Conservation (phyloP, 2,888 invertebrate genomes). For the Neria commutata region DNA sequence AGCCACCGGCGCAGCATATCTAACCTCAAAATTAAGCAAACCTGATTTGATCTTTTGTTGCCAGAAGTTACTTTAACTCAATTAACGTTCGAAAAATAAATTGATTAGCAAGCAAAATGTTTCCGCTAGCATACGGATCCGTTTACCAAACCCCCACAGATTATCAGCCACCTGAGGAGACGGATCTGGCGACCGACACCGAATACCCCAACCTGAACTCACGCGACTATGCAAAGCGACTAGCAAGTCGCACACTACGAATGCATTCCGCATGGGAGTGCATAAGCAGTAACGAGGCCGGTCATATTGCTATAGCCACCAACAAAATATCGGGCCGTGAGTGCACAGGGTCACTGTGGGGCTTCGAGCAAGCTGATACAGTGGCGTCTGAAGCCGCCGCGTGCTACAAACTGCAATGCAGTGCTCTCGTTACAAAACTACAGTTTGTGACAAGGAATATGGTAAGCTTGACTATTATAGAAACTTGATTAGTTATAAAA, state of each 20-base stretch:
- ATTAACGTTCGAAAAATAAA: too few species aligned
- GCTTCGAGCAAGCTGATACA: constrained; percentile 44
- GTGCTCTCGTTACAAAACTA: constrained; percentile 49
- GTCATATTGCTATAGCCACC: constrained; percentile 47
- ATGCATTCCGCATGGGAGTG: constrained; percentile 56
- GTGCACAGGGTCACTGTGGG: constrained; percentile 58
- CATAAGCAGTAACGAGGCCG: constrained; percentile 43
- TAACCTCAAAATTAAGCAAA: too few species aligned
- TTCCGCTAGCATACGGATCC: constrained; percentile 46
- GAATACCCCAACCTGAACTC: constrained; percentile 61
- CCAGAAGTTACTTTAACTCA: too few species aligned
- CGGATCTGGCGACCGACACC: constrained; percentile 45
- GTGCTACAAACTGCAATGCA: constrained; percentile 48
- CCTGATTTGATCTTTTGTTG: too few species aligned
- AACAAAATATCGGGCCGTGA: constrained; percentile 52
- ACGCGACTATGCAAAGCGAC: constrained; percentile 53
- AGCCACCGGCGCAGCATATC: too few species aligned
- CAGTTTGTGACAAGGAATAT: constrained; percentile 50
- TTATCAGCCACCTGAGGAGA: constrained; percentile 52
- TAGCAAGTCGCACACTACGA: constrained; percentile 47
- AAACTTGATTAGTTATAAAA: constrained; percentile 1
- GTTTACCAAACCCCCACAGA: constrained; percentile 46
- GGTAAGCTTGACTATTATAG: constrained; percentile 31
- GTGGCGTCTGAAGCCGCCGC: constrained; percentile 38
- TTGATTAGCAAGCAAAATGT: constrained; percentile 41